Evolutionary conservation across 2,797 vertebrate species (phyloP), one percentile per base, ranked within the genome.

Genomic region (Sarcophilus harrisii): DNA sequence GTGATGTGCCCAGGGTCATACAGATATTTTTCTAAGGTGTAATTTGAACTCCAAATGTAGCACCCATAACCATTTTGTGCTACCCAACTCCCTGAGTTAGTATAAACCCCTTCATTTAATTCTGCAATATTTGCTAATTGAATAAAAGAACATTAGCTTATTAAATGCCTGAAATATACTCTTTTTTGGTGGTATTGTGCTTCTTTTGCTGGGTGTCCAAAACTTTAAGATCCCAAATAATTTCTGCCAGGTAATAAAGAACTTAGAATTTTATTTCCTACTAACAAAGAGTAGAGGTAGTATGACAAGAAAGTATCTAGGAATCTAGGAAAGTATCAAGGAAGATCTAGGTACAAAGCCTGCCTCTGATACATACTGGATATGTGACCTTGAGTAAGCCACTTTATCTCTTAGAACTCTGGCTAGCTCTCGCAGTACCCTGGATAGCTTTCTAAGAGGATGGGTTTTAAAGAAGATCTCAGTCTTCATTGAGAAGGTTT

Each of bases 1-100:
- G 58, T 94, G 57, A 92, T 93, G 93, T 60, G 16, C 59, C 57
- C 52, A 87, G 52, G 29, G 55, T 94, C 28, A 95, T 49, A 93
- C 4, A 87, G 87, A n/a, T 90, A 60, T 93, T 45, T 32, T 2
- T 24, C n/a, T 92, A 30, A 73, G 38, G 73, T 45, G 91, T 49
- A 16, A 94, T 28, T 18, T 87, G 62, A 90, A 73, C 24, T 91
- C 62, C 29, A 94, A 10, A 1, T 91, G 59, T 92, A 92, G 59
- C 4, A 91, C 16, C 73, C 6, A 93, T 21, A 52, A 57, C 12
- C 10, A 55, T 55, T n/a, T 18, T 95, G 32, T 16, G 32, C 30
- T 32, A 66, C 13, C 30, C 5, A 66, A 24, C 12, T 66, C 11
- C 32, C 62, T 16, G 32, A 66, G 32, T n/a, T 66, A 16, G 13